Percentiles rank a stretch among this genome's conserved stretches.
Conservation (phyloP, 2,113 vertebrate species). For the Phalacrocorax brasilianus region DNA sequence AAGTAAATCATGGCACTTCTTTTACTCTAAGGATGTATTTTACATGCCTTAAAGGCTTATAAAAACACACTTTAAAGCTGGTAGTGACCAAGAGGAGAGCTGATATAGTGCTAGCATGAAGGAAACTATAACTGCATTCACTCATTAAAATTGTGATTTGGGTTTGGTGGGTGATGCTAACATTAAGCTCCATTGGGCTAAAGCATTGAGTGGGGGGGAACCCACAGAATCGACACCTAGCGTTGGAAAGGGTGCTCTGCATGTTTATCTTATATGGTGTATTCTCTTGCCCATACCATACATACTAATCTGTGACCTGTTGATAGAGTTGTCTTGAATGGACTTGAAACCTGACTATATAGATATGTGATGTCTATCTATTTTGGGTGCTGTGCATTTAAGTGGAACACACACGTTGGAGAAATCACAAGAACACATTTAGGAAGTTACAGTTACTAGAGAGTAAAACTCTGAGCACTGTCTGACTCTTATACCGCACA, state of each 20-base stretch:
- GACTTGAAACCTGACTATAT: not conserved
- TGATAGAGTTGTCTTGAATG: not conserved
- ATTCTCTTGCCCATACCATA: not conserved
- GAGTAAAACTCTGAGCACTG: not conserved
- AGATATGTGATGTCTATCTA: not conserved
- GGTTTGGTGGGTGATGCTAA: not conserved
- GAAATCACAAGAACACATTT: not conserved
- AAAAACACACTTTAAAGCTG: not conserved
- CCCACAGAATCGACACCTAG: not conserved
- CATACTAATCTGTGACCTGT: not conserved
- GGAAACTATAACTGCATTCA: not conserved
- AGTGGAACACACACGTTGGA: not conserved
- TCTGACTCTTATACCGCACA: not conserved
- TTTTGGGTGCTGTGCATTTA: not conserved
- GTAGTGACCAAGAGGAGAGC: not conserved
- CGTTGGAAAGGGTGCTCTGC: not conserved
- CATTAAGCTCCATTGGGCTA: not conserved
- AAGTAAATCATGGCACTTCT: not conserved
- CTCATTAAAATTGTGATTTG: not conserved
- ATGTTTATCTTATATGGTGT: not conserved
- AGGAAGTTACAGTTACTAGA: not conserved
- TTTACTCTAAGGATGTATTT: not conserved
- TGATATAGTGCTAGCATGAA: not conserved
- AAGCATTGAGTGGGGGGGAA: not conserved
- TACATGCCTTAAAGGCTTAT: not conserved